Base-by-base conservation (phyloP, 2,113 vertebrate species). In the Rhombomys opimus region DNA sequence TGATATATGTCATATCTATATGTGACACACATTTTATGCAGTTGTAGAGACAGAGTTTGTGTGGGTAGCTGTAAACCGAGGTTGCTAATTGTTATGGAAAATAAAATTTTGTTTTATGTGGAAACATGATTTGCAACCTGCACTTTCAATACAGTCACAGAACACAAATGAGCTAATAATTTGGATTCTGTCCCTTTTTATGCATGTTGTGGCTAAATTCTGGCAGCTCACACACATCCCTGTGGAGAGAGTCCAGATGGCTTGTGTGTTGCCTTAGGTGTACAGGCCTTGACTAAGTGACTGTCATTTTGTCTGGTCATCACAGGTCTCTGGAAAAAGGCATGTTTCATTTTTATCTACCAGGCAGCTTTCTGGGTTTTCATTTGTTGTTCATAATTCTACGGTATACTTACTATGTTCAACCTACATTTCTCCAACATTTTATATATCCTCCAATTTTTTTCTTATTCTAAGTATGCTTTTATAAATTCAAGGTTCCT, bases 81-180 rank as follows among this genome's bases (percentile, higher is more conserved):
- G 35, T 59, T 22, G 82, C 32, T 93, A 61, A 94, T 89, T 91
- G 6, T 61, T 50, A 18, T 52, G 14, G 85, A 95, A 96, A 93
- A 59, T 63, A 77, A 63, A 10, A 84, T 15, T 91, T 3, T 0
- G 77, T 87, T 89, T 91, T 41, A 54, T 38, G 61, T n/a, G 63
- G 77, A 87, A 89, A 78, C 6, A 89, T 78, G 54, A 11, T 90
- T 91, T 95, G 25, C 23, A 80, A 35, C 81, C 50, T 92, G 35
- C 35, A 1, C 25, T 68, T 93, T 95, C 22, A 57, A 93, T 85
- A 30, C 90, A 32, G 20, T 59, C 38, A 87, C 10, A 72, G 75
- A 72, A 78, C 25, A 68, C 8, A 84, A 89, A 84, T 84, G 8
- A 41, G 72, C 2, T 59, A 86, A 91, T 23, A 57, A 4, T 80